Evolutionary conservation across 2,113 vertebrate species (phyloP).

Genomic region (Aspidoscelis tigris): DNA sequence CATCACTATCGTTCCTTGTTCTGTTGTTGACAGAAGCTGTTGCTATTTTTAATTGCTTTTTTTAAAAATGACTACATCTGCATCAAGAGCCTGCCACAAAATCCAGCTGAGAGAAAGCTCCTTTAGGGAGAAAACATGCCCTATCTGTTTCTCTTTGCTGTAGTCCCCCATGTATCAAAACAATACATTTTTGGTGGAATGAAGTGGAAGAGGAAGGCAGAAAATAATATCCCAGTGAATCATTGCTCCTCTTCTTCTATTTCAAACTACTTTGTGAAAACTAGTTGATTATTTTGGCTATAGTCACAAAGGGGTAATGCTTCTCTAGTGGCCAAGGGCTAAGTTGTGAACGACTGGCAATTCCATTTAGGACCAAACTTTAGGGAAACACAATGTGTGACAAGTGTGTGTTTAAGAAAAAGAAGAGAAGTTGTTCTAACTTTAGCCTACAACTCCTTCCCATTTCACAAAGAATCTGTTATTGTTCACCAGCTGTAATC

Average conservation of each 20-base stretch:
- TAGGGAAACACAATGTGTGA: neutral
- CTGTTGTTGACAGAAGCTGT: neutral
- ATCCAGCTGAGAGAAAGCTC: neutral
- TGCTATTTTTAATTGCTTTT: neutral
- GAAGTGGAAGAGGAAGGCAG: neutral
- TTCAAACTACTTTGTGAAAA: neutral
- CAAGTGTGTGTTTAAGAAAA: neutral
- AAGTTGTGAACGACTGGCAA: neutral
- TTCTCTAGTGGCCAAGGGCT: too few species aligned
- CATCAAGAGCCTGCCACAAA: neutral
- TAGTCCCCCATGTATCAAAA: neutral
- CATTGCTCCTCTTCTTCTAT: neutral
- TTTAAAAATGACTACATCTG: neutral
- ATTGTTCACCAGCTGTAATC: slow-evolving; percentile 19
- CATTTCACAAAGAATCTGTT: neutral
- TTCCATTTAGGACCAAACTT: neutral
- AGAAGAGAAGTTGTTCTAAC: neutral
- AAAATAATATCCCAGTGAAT: neutral
- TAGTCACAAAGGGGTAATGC: neutral
- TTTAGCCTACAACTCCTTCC: neutral
- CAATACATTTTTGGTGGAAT: too few species aligned
- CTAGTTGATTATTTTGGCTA: neutral
- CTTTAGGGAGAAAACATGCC: neutral
- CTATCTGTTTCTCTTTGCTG: neutral
- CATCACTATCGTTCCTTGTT: neutral